Evolutionary conservation across 2,113 vertebrate genomes (phyloP), one percentile per base, ranked within the genome.

Genomic region (Felis chaus): DNA sequence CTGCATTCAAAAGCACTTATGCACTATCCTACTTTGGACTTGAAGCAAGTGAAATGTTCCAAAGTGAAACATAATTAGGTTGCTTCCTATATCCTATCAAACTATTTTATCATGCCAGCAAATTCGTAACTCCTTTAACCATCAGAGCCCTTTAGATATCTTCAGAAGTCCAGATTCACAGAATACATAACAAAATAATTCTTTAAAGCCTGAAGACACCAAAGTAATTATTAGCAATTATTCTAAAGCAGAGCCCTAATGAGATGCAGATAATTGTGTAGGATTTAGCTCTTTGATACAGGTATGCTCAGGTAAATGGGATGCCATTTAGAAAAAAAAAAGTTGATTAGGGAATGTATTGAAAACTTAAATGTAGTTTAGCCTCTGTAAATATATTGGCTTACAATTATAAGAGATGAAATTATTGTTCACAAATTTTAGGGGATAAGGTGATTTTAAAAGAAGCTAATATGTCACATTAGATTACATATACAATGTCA

Each of bases 81-180:
- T 81, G 45, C 25, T 90, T 87, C 36, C 57, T 94, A 3, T 90
- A 53, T 53, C 14, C 21, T 50, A 74, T 27, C 65, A 66, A 93
- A 86, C 61, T 84, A 91, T 53, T 89, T 85, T 86, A 94, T 90
- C 39, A 53, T 84, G 65, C 33, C 23, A 81, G 81, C 93, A 76
- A 94, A 66, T 85, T 92, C 48, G 63, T 95, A 89, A 91, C 94
- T 91, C 39, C 41, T 93, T 93, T 92, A 93, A 83, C 76, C 63
- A 89, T 69, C 71, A 87, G 53, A 94, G 9, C 29, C 90, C 16
- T 95, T 97, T 41, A 88, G 69, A 92, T 63, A 15, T 79, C 57
- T 89, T 95, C 48, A 76, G 41, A 96, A 89, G 57, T 92, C 63
- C 7, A 95, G 15, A 95, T 39, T 90, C 53, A 93, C 21, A 96